Evolutionary conservation across 2,888 invertebrate species (phyloP), one percentile per base, ranked within the genome.

Genomic region (Alentia gelatinosa): DNA sequence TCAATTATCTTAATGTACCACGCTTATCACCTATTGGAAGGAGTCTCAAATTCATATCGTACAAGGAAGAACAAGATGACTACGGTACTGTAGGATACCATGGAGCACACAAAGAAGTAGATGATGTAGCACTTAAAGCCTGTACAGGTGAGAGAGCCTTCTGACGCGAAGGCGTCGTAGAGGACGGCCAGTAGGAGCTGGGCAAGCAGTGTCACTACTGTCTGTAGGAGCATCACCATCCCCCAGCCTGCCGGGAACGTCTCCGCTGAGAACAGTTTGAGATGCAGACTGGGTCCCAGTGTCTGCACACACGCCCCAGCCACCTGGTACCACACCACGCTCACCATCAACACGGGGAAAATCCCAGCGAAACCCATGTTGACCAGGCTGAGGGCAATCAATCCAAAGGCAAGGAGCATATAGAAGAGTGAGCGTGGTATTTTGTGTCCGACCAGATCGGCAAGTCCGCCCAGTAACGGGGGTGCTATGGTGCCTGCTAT

Each of bases 171-270:
- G 9, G 47, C 50, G 30, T 86, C 86, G 33, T 86, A 86, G n/a
- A 86, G 30, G 7, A 47, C 7, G 19, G 47, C 86, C 42, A 86
- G 19, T 15, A 86, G 47, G 15, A 86, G 47, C 19, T 86, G 86
- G 4, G 35, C 12, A 5, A 86, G 26, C 47, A 86, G 35, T 3
- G 86, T 86, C 19, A 86, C 1, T 12, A 86, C 23, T 5, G 86
- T 86, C 42, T 42, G 50, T 12, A 86, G 47, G 1, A 86, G 33
- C 30, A 30, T 86, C 19, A 86, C 15, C n/a, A 86, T 42, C 4
- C 86, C 86, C 86, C 86, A 86, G 42, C 86, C 47, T 42, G 86
- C 86, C 7, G 86, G 50, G 47, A 86, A 86, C 33, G 86, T 47
- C 47, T 42, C 47, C 9, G 33, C 50, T 5, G 9, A 26, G 33